Percentiles rank a stretch among this genome's conserved stretches.
Evolutionary conservation across 2,113 vertebrate species (phyloP).

Genomic region (Illadopsis cleaveri): DNA sequence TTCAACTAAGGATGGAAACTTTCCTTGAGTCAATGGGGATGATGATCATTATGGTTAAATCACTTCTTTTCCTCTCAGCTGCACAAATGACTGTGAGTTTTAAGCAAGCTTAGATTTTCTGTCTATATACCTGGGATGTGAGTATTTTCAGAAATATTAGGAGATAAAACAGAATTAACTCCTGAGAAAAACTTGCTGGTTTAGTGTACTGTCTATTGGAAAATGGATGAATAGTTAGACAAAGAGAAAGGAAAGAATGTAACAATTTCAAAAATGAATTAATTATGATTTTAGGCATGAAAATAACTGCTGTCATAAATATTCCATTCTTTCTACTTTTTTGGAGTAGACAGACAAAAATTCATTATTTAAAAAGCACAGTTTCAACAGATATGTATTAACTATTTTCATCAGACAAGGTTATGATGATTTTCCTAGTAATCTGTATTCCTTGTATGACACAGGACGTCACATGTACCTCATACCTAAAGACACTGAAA

Average conservation of each 20-base stretch:
- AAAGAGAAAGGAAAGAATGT: not conserved
- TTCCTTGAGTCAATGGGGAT: not conserved
- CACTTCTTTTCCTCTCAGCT: not conserved
- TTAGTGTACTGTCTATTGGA: not conserved
- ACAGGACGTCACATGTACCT: not conserved
- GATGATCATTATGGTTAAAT: not conserved
- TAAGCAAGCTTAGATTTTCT: not conserved
- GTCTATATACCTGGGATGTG: not conserved
- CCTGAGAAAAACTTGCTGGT: not conserved
- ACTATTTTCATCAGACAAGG: not conserved
- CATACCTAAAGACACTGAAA: not conserved
- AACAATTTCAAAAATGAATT: not conserved
- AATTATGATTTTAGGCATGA: not conserved
- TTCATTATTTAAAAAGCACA: not conserved
- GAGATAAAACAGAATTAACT: not conserved
- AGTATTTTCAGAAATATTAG: not conserved
- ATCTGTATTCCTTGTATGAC: not conserved
- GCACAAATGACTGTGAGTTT: not conserved
- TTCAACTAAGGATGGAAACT: not conserved
- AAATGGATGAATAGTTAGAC: not conserved
- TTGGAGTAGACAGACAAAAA: not conserved
- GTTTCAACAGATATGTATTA: not conserved
- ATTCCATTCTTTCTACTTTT: not conserved
- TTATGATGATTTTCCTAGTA: not conserved
- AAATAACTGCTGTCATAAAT: not conserved